These are phyloP conservation scores for Morus bassanus DNA, from an alignment of 2,797 vertebrate genomes.

Conservation along the genomic window DNA sequence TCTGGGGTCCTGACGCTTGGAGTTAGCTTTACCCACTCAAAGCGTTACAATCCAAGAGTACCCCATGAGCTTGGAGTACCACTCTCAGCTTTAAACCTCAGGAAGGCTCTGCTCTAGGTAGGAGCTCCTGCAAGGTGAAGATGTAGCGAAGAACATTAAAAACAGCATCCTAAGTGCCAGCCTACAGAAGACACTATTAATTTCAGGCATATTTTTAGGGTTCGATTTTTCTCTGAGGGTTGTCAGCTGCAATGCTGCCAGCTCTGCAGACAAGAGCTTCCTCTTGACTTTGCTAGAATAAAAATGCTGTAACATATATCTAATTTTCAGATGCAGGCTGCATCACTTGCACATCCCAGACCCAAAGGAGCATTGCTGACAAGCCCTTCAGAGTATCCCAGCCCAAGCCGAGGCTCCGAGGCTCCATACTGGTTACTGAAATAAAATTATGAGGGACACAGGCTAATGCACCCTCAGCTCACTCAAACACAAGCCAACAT, in stretches of 20 bases:
- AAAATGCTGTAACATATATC: neutral
- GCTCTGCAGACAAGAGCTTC: neutral
- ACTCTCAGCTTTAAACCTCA: neutral
- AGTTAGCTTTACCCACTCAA: neutral
- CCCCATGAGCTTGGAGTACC: neutral
- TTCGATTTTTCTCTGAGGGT: neutral
- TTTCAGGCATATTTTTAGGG: neutral
- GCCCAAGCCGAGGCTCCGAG: neutral
- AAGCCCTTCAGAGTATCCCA: neutral
- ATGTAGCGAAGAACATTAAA: neutral
- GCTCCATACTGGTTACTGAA: neutral
- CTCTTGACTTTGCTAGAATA: neutral
- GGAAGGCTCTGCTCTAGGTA: neutral
- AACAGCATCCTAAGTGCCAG: neutral
- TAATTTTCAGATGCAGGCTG: neutral
- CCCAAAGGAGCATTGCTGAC: neutral
- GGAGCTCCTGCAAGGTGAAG: neutral
- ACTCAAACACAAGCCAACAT: neutral
- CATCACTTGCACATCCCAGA: rapidly evolving
- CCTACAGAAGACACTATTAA: neutral
- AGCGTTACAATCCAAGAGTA: neutral
- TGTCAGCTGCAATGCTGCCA: neutral
- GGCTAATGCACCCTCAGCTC: neutral
- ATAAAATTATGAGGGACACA: rapidly evolving
- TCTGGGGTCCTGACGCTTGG: neutral